Evolutionary conservation across 2,888 invertebrate species (phyloP).

Genomic region (Allygus modestus): DNA sequence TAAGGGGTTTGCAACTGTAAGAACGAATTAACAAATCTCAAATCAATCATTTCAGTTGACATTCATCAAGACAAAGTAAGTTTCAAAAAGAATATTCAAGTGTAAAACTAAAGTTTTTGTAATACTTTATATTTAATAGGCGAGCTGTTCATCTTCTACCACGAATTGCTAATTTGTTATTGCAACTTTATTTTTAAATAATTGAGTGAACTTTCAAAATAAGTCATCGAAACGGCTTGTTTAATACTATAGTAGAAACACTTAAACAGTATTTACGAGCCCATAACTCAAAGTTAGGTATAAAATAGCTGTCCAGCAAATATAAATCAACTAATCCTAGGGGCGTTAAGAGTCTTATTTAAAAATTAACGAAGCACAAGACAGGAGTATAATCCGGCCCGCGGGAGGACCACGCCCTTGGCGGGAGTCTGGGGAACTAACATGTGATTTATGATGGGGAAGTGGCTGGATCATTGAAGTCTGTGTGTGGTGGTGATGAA

Average conservation of each 20-base stretch:
- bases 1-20: too few relatives aligned
- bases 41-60: too few relatives aligned
- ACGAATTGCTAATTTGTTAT: too few relatives aligned
- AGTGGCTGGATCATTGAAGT: not conserved
- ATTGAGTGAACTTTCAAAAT: not conserved
- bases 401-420: not conserved
- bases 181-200: not conserved
- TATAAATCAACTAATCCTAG: conserved; percentile 37
- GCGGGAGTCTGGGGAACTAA: not conserved
- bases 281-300: not conserved
- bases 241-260: conserved; percentile 19
- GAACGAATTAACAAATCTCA: too few relatives aligned
- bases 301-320: not conserved
- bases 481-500: too few relatives aligned
- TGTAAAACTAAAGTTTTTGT: too few relatives aligned
- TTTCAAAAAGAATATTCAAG: too few relatives aligned
- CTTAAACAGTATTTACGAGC: conserved; percentile 20
- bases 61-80: too few relatives aligned
- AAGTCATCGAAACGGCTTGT: conserved; percentile 4
- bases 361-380: conserved; percentile 25
- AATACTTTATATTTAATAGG: too few relatives aligned
- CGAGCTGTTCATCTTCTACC: too few relatives aligned
- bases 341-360: conserved; percentile 43
- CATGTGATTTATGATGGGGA: not conserved
- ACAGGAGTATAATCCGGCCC: conserved; percentile 38